Percentiles rank a stretch among this genome's conserved stretches.
These are phyloP conservation scores for Campoletis raptor DNA, from an alignment of 2,888 invertebrate genomes.

Conservation along the genomic window DNA sequence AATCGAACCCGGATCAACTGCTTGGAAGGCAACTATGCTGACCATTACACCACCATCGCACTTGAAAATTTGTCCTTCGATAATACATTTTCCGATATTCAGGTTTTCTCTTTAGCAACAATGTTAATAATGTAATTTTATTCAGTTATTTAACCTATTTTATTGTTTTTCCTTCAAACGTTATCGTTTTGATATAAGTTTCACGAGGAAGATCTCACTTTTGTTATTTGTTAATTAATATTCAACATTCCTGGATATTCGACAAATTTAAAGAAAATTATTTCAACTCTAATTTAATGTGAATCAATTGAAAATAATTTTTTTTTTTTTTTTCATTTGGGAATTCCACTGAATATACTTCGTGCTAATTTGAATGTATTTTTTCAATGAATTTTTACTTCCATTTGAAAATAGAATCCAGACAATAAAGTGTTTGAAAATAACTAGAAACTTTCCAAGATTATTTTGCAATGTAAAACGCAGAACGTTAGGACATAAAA, in stretches of 20 bases:
- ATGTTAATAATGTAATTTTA: not conserved
- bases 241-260: not conserved
- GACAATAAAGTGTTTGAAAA: not conserved
- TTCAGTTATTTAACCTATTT: not conserved
- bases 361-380: not conserved
- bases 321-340: not conserved
- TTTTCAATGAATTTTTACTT: not conserved
- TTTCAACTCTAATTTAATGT: not conserved
- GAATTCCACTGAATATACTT: no score
- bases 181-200: no score
- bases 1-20: slow-evolving; percentile 76
- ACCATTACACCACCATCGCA: slow-evolving; percentile 76
- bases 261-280: not conserved
- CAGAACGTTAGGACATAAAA: not conserved
- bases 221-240: not conserved
- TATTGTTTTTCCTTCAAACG: not conserved
- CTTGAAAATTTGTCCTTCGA: not conserved
- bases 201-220: not conserved
- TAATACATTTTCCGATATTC: not conserved
- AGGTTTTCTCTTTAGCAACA: not conserved
- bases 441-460: not conserved
- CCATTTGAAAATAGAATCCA: not conserved
- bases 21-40: slow-evolving; percentile 76
- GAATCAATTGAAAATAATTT: not conserved
- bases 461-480: slow-evolving; percentile 8